These are phyloP conservation scores for Chaetodon trifasciatus DNA, from an alignment of 2,797 vertebrate genomes.

Conservation along the genomic window DNA sequence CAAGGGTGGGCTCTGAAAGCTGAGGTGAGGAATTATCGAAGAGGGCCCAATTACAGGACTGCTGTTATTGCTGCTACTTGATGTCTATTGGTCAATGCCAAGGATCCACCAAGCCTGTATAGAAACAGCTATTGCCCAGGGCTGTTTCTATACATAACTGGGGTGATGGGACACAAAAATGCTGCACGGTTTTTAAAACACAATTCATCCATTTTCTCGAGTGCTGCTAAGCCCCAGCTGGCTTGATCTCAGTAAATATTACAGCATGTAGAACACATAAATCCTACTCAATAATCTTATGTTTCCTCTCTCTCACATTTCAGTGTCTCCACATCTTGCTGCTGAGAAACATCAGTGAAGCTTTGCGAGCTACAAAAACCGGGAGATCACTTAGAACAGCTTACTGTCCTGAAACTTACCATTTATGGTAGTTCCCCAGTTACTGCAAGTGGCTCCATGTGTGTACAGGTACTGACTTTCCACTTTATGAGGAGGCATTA, in stretches of 20 bases:
- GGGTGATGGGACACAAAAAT: slow-evolving; percentile 2
- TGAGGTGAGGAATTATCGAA: slow-evolving; percentile 21
- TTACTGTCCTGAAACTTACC: slow-evolving; percentile 66
- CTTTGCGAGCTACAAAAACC: slow-evolving; percentile 37
- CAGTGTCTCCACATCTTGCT: slow-evolving; percentile 3
- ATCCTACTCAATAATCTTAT: slow-evolving; percentile 7
- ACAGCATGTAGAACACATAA: background rate
- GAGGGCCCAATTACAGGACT: slow-evolving; percentile 40
- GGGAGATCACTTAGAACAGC: slow-evolving; percentile 52
- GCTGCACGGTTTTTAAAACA: slow-evolving; percentile 1
- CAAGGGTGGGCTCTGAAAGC: slow-evolving; percentile 26
- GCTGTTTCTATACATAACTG: background rate
- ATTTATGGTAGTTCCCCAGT: slow-evolving; percentile 73
- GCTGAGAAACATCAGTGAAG: slow-evolving; percentile 48
- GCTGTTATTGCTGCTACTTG: slow-evolving; percentile 13
- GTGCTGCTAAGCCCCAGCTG: background rate
- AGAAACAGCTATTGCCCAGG: background rate
- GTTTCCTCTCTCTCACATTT: slow-evolving; percentile 30
- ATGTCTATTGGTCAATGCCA: slow-evolving; percentile 22
- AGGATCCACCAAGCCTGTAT: slow-evolving; percentile 2
- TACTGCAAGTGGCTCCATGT: slow-evolving; percentile 59
- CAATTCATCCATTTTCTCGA: slow-evolving; percentile 6
- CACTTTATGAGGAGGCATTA: slow-evolving; percentile 73
- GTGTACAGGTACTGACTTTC: slow-evolving; percentile 72
- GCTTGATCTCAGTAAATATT: background rate